Evolutionary conservation across 2,797 vertebrate species (phyloP).

Genomic region (Macropodus opercularis): DNA sequence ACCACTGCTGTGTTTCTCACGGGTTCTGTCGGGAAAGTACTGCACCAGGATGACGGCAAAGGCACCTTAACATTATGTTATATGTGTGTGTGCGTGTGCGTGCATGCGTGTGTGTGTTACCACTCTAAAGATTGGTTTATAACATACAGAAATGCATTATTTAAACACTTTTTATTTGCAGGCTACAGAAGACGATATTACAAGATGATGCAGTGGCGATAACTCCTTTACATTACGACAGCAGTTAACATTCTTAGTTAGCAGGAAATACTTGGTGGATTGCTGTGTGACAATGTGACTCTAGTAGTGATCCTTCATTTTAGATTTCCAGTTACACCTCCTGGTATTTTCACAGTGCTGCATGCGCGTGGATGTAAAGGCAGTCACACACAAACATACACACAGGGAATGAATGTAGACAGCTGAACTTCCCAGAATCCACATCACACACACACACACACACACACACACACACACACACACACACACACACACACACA

Average conservation of each 20-base stretch:
- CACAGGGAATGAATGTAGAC: constrained; percentile 44
- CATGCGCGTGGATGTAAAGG: constrained; percentile 23
- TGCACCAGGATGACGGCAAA: neutral
- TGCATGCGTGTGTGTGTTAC: no score
- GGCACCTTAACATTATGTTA: no score
- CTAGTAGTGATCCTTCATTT: constrained; percentile 27
- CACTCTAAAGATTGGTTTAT: neutral
- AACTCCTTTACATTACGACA: constrained; percentile 31
- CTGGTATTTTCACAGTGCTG: constrained; percentile 22
- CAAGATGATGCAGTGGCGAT: constrained; percentile 23
- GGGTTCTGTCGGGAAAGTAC: neutral
- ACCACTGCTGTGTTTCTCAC: neutral
- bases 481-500: constrained; percentile 48
- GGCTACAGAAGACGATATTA: constrained; percentile 6
- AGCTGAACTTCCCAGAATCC: constrained; percentile 51
- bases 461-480: constrained; percentile 45
- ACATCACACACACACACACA: constrained; percentile 35
- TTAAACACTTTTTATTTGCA: constrained; percentile 18
- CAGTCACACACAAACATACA: constrained; percentile 4
- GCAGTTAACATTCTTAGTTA: constrained; percentile 7
- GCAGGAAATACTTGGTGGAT: constrained; percentile 5
- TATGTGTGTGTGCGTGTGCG: no score
- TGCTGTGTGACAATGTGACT: constrained; percentile 1
- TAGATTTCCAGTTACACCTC: constrained; percentile 44
- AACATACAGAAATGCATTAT: neutral